These are phyloP conservation scores for Oryctes rhinoceros DNA, from an alignment of 1,140 invertebrate species.

Conservation along the genomic window DNA sequence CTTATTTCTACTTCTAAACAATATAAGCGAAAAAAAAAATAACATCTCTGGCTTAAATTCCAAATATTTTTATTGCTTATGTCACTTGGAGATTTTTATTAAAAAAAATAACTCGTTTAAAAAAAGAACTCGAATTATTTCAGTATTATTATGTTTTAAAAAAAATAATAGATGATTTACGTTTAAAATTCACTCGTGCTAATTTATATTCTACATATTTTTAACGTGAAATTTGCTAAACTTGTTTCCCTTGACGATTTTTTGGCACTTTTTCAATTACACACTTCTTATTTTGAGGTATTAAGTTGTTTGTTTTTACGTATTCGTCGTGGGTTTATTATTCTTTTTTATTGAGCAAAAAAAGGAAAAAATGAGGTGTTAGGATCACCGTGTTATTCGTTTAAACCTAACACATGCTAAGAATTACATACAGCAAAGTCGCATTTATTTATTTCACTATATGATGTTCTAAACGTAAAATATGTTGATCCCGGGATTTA, in stretches of 20 bases:
- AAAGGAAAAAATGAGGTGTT: not conserved
- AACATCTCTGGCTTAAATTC: too few species aligned
- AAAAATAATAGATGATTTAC: not conserved
- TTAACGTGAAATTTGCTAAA: not conserved
- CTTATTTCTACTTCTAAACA: too few species aligned
- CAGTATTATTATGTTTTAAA: not conserved
- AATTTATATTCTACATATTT: conserved; percentile 1
- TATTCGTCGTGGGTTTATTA: not conserved
- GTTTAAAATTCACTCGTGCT: not conserved
- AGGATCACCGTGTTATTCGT: not conserved
- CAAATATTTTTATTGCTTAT: too few species aligned
- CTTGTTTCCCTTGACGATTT: not conserved
- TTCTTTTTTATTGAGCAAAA: not conserved
- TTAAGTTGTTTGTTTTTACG: conserved; percentile 6
- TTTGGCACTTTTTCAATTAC: not conserved
- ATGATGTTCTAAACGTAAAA: not conserved
- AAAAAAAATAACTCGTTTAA: not conserved
- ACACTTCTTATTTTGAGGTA: not conserved
- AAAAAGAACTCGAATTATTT: not conserved
- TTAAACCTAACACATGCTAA: not conserved
- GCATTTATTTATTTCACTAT: not conserved
- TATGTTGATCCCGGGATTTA: too few species aligned
- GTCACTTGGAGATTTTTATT: too few species aligned
- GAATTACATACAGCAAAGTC: not conserved
- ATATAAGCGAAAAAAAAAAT: too few species aligned